Base-by-base conservation (phyloP, 2,888 invertebrate species). In the Actias luna region DNA sequence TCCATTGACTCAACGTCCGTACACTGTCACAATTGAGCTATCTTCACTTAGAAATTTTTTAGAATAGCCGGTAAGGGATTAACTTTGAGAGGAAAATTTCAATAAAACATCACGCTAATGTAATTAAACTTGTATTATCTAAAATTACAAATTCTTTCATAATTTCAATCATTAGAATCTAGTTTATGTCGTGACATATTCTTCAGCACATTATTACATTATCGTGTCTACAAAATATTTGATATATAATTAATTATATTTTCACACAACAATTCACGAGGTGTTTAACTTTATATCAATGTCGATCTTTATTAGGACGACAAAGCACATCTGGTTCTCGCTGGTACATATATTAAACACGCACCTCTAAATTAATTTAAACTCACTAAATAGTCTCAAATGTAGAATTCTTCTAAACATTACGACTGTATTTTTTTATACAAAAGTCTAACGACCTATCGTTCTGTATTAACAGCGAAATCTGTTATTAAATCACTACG, bases 81-180 rank as follows among this genome's bases (percentile, higher is more conserved):
- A 55, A 1, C 10, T 29, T 55, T 55, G 29, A 25, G 29, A 25
- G 46, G n/a, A 57, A 58, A 64, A 63, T n/a, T n/a, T 10, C 67
- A 61, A 74, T 71, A 57, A 79, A 77, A 76, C 70, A 67, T 63
- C 65, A 31, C 62, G 58, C 62, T 82, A 77, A 79, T 84, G 78
- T 84, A 82, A 84, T 87, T 84, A 83, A 72, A 79, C 84, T 80
- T 88, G 85, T 88, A 90, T 89, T 88, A 85, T 88, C 90, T 92
- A 91, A 92, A 89, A 88, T 92, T 92, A 92, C 91, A 91, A 92
- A 92, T 88, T 64, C 85, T 89, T 88, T 86, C 76, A 87, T 88
- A 87, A 82, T 85, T 87, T 88, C 84, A 81, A 83, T 84, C 77
- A 82, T 86, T 85, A 84, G 80, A 80, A 85, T 78, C 86, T 88